Conservation (phyloP, 2,113 vertebrate genomes). For the Salvator merianae region DNA sequence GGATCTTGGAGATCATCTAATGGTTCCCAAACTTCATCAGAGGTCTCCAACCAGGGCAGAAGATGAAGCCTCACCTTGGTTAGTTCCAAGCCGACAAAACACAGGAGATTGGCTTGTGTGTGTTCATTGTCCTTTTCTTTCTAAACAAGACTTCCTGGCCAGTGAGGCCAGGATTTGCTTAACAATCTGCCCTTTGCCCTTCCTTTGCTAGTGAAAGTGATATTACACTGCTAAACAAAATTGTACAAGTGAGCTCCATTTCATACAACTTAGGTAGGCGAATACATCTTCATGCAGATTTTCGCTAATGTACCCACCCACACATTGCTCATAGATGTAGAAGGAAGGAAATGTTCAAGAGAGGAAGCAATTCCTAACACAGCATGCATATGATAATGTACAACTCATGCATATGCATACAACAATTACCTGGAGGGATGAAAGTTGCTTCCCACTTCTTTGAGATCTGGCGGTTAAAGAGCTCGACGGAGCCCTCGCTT, state of each 20-base stretch:
- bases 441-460: slow-evolving; percentile 89
- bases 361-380: not conserved
- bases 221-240: not conserved
- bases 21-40: too few species aligned
- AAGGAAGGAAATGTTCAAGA: not conserved
- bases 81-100: too few species aligned
- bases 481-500: slow-evolving; percentile 83
- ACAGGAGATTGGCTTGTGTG: too few species aligned
- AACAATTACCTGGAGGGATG: slow-evolving; percentile 82
- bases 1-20: too few species aligned
- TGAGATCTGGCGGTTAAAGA: slow-evolving; percentile 83
- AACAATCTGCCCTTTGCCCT: not conserved
- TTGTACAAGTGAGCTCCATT: not conserved
- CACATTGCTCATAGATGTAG: not conserved
- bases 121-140: too few species aligned
- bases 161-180: too few species aligned
- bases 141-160: too few species aligned
- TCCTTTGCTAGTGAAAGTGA: not conserved
- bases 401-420: fast-evolving
- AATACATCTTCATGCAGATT: not conserved
- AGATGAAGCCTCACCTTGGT: too few species aligned
- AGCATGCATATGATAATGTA: too few species aligned
- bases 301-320: not conserved
- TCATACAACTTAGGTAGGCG: not conserved
- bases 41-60: too few species aligned